Base-by-base conservation (phyloP, 2,888 invertebrate species). In the Melanostoma mellinum region DNA sequence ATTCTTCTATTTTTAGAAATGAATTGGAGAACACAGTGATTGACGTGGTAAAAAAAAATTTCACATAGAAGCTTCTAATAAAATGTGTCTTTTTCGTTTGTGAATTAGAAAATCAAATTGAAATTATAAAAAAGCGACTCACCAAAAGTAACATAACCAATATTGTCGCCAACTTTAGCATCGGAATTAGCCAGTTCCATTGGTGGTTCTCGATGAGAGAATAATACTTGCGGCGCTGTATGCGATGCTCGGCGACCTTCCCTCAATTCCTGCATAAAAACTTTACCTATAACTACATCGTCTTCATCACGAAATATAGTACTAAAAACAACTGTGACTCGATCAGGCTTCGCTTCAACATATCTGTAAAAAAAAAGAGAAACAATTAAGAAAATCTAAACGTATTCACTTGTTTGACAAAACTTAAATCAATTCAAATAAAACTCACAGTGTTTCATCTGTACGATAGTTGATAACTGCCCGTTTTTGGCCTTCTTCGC, bases 141-240 rank as follows among this genome's bases (percentile, higher is more conserved):
- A 97, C 97, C 97, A 93, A 99, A 99, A 86, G 99, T 99, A 89
- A 99, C 98, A 92, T 99, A 99, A 91, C 99, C 99, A 92, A 99
- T 98, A 92, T 99, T 98, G 90, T 99, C 98, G 81, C 98, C 98
- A 86, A 97, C 95, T 90, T 95, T 95, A 73, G 99, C 99, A 89
- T 97, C 97, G 8, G 98, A 97, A 90, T 97, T 97, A 89, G 96
- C 95, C 85, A 99, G 93, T 92, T 99, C 99, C 91, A 97, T 90
- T 0, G 99, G 99, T 46, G 99, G 99, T 90, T 99, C 99, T 89
- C 97, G 96, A 92, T 99, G 98, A 90, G 96, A 96, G 92, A 97
- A 97, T 87, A 97, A 92, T 88, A 97, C 97, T 93, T 96, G 96
- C 44, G 97, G 97, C 79, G 98, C 97, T 68, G 98, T 98, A 90